phyloP scores from a whole-genome alignment of 1,140 invertebrate species.

The Papilio dardanus region DNA sequence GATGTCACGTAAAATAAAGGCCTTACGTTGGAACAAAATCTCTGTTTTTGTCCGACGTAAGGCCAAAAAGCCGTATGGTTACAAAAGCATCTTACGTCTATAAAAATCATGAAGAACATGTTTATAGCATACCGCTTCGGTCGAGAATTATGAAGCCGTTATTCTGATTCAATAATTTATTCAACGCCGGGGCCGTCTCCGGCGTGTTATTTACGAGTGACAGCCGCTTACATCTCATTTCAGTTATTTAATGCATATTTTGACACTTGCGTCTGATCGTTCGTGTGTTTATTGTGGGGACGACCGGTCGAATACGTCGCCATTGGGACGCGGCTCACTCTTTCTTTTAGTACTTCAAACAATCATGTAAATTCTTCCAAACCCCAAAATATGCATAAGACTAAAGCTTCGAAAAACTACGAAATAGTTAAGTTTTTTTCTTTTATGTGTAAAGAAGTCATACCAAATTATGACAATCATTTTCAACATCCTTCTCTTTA shows the following conservation, averaged over 20 bases:
- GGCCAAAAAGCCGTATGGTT: too few relatives aligned
- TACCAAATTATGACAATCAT: not conserved
- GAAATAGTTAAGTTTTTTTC: too few relatives aligned
- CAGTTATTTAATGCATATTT: slow-evolving; percentile 73
- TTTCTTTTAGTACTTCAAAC: slow-evolving; percentile 8
- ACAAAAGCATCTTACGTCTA: slow-evolving; percentile 39
- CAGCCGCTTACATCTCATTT: slow-evolving; percentile 67
- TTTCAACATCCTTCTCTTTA: not conserved
- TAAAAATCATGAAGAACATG: slow-evolving; percentile 60
- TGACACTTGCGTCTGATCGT: slow-evolving; percentile 71
- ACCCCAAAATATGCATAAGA: too few relatives aligned
- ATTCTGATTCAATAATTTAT: slow-evolving; percentile 79
- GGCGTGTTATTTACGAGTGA: slow-evolving; percentile 77
- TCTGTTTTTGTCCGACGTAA: too few relatives aligned
- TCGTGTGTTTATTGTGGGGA: slow-evolving; percentile 58
- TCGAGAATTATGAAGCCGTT: slow-evolving; percentile 70
- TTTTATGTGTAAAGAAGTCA: too few relatives aligned
- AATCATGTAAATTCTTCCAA: not conserved
- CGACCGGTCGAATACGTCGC: slow-evolving; percentile 52
- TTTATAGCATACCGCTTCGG: slow-evolving; percentile 60
- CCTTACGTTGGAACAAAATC: too few relatives aligned
- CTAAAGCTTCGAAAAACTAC: too few relatives aligned
- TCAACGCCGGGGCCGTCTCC: slow-evolving; percentile 62
- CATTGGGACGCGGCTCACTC: slow-evolving; percentile 9
- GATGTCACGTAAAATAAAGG: too few relatives aligned